These are phyloP conservation scores for Lepus townsendii DNA, from an alignment of 2,797 vertebrate species.

Conservation along the genomic window DNA sequence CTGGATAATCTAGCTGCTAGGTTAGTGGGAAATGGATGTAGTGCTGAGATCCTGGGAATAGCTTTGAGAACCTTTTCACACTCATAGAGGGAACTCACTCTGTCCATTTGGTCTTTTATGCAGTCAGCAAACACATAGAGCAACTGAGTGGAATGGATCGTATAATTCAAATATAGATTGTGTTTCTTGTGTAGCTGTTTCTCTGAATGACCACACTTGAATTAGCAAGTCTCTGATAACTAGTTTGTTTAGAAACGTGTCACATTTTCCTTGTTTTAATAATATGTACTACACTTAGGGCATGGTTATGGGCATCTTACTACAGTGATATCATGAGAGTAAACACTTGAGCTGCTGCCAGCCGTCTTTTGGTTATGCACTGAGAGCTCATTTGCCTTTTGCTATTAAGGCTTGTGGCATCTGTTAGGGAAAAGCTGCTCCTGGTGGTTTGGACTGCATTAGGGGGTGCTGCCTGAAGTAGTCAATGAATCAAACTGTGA, in stretches of 20 bases:
- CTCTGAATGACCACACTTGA: constrained; percentile 14
- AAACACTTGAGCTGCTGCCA: neutral
- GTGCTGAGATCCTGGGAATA: neutral
- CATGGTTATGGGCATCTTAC: neutral
- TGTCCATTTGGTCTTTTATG: neutral
- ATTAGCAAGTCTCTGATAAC: constrained; percentile 23
- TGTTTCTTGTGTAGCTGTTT: neutral
- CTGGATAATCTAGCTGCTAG: constrained; percentile 11
- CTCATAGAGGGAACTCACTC: neutral
- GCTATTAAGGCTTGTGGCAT: constrained; percentile 29
- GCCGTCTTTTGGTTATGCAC: neutral
- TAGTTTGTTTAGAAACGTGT: constrained; percentile 45
- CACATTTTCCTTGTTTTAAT: constrained; percentile 32
- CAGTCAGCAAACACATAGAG: neutral
- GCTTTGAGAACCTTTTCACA: constrained; percentile 4
- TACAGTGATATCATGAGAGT: neutral
- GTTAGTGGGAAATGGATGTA: neutral
- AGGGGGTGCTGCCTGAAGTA: neutral
- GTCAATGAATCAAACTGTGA: constrained; percentile 56
- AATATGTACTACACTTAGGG: neutral
- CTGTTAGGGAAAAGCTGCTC: neutral
- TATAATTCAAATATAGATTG: constrained; percentile 2
- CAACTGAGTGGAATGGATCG: neutral
- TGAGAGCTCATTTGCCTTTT: constrained; percentile 48
- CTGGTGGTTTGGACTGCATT: constrained; percentile 16